These are phyloP conservation scores for Molossus alvarezi DNA, from an alignment of 2,797 vertebrate species.

Conservation along the genomic window DNA sequence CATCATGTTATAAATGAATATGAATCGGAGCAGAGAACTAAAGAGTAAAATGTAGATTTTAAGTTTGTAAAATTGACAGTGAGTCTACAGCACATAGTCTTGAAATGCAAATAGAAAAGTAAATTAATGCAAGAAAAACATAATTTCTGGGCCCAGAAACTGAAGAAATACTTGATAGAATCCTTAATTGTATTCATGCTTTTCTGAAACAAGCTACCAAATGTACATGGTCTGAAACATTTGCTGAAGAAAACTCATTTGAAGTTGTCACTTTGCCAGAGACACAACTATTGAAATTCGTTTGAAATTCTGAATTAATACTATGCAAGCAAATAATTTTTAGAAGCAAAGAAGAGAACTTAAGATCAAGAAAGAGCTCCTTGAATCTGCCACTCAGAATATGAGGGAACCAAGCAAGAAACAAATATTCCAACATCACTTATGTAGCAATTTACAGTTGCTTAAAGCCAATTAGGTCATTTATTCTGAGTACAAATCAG, in stretches of 20 bases:
- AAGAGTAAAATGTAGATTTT: constrained; percentile 65
- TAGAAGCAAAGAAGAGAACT: constrained; percentile 41
- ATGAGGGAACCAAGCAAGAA: background rate
- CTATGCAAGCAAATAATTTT: constrained; percentile 69
- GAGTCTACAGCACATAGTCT: constrained; percentile 18
- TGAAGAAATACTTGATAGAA: constrained; percentile 68
- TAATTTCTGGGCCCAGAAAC: constrained; percentile 39
- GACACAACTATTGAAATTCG: constrained; percentile 50
- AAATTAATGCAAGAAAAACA: constrained; percentile 58
- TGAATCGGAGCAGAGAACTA: background rate
- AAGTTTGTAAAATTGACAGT: constrained; percentile 54
- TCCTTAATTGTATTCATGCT: constrained; percentile 56
- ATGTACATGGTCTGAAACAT: constrained; percentile 45
- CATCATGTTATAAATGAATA: constrained; percentile 35
- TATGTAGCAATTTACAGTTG: constrained; percentile 12
- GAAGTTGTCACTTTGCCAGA: constrained; percentile 63
- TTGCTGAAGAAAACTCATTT: constrained; percentile 76
- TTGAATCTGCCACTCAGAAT: constrained; percentile 50
- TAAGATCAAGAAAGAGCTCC: background rate
- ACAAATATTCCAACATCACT: constrained; percentile 54
- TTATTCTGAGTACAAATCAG: constrained; percentile 50
- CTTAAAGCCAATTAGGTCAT: constrained; percentile 58
- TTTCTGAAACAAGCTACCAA: constrained; percentile 65
- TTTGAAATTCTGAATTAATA: constrained; percentile 65
- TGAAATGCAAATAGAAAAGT: constrained; percentile 56